Conservation (phyloP, 2,888 invertebrate species). For the Mermis nigrescens region DNA sequence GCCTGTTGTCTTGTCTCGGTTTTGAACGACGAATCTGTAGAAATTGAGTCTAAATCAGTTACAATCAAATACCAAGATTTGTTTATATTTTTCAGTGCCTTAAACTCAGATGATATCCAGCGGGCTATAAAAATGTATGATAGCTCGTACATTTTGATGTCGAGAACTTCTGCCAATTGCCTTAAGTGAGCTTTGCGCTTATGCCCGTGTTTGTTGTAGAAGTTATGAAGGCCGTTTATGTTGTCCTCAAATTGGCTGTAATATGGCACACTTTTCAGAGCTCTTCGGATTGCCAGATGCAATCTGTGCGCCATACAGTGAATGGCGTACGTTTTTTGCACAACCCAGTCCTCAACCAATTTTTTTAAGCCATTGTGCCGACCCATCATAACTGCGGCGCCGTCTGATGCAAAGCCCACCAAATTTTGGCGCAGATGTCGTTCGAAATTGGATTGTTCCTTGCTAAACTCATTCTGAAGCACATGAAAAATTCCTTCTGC, state of each 20-base stretch:
- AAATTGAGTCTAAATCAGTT: background rate
- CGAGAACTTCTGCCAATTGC: background rate
- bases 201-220: background rate
- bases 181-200: slow-evolving; percentile 1
- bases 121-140: slow-evolving; percentile 2
- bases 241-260: background rate
- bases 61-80: background rate
- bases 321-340: background rate
- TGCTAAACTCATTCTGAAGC: background rate
- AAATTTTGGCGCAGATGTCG: background rate
- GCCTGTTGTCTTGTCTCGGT: background rate
- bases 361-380: background rate
- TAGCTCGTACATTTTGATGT: background rate
- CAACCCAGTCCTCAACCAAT: background rate
- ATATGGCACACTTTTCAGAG: background rate
- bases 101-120: background rate
- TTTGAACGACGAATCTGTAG: background rate
- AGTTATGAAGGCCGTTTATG: background rate
- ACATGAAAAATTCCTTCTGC: background rate
- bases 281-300: background rate
- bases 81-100: background rate
- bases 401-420: slow-evolving; percentile 1
- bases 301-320: background rate
- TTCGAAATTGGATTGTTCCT: background rate
- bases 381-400: slow-evolving; percentile 2